Conservation (phyloP, 1,140 invertebrate genomes). For the Bombus confusus region DNA sequence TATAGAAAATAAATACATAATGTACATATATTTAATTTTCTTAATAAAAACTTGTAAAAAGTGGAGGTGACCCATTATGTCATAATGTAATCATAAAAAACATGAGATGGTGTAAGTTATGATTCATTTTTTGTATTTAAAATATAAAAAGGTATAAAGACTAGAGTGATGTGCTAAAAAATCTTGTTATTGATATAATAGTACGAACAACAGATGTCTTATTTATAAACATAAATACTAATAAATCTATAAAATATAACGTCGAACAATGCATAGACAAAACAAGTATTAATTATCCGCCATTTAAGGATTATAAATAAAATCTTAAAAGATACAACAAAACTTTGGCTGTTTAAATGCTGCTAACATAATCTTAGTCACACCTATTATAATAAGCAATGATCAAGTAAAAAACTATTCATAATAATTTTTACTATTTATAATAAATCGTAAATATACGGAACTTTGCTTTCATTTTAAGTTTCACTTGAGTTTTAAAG, state of each 20-base stretch:
- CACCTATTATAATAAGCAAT: conserved; percentile 35
- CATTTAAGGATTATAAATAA: conserved; percentile 42
- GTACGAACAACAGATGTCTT: conserved; percentile 37
- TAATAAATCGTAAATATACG: conserved; percentile 14
- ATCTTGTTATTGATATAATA: conserved; percentile 45
- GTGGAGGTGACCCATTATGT: not conserved
- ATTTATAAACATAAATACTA: conserved; percentile 45
- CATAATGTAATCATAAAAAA: conserved; percentile 9
- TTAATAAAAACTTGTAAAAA: not conserved
- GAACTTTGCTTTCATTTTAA: conserved; percentile 41
- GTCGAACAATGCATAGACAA: conserved; percentile 45
- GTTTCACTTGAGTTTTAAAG: conserved; percentile 34
- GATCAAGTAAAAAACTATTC: conserved; percentile 33
- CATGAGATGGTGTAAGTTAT: conserved; percentile 32
- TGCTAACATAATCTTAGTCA: conserved; percentile 22
- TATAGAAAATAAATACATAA: conserved; percentile 9
- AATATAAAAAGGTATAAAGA: conserved; percentile 62
- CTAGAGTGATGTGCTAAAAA: conserved; percentile 64
- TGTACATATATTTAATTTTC: not conserved
- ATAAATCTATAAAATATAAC: conserved; percentile 52
- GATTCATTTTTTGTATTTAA: conserved; percentile 44
- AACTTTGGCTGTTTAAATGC: conserved; percentile 55
- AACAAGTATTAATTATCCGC: conserved; percentile 42
- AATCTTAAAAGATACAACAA: conserved; percentile 59
- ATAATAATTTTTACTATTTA: conserved; percentile 39